These are phyloP conservation scores for Ypsolopha sequella DNA, from an alignment of 2,888 invertebrate species.

Conservation along the genomic window DNA sequence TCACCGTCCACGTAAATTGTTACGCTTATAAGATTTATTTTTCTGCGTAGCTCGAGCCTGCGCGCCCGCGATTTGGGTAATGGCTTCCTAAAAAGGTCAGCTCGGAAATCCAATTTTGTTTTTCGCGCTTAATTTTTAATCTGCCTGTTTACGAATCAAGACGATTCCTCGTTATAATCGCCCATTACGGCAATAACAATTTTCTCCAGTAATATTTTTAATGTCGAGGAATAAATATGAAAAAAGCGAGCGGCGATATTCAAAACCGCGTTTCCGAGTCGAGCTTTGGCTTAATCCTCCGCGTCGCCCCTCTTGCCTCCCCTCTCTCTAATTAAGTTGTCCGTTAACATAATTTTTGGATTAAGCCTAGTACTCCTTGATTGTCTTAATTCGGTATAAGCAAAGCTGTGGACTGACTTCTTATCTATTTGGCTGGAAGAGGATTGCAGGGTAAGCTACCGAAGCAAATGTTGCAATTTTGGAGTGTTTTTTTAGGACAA, in stretches of 20 bases:
- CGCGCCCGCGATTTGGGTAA: not conserved
- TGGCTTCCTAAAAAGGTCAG: not conserved
- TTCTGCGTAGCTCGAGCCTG: not conserved
- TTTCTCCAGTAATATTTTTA: not conserved
- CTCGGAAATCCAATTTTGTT: not conserved
- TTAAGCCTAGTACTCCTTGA: constrained; percentile 6
- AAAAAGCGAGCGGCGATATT: not conserved
- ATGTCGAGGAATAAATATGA: not conserved
- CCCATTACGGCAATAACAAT: not conserved
- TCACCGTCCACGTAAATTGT: not conserved
- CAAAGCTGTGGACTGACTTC: not conserved
- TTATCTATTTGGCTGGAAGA: not conserved
- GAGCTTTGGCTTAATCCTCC: not conserved
- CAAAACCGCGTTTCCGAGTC: not conserved
- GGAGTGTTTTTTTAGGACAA: too few relatives aligned
- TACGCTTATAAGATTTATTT: not conserved
- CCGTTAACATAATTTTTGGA: constrained; percentile 12
- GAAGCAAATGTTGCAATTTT: too few relatives aligned
- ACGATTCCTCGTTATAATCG: not conserved
- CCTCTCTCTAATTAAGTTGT: constrained; percentile 9
- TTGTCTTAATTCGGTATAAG: constrained; percentile 1
- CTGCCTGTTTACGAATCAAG: not conserved
- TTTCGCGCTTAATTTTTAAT: not conserved
- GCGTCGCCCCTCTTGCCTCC: not conserved
- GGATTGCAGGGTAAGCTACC: too few relatives aligned